Percentiles rank a stretch among this genome's conserved stretches.
Evolutionary conservation across 2,113 vertebrate genomes (phyloP).

Genomic region (Merops nubicus): DNA sequence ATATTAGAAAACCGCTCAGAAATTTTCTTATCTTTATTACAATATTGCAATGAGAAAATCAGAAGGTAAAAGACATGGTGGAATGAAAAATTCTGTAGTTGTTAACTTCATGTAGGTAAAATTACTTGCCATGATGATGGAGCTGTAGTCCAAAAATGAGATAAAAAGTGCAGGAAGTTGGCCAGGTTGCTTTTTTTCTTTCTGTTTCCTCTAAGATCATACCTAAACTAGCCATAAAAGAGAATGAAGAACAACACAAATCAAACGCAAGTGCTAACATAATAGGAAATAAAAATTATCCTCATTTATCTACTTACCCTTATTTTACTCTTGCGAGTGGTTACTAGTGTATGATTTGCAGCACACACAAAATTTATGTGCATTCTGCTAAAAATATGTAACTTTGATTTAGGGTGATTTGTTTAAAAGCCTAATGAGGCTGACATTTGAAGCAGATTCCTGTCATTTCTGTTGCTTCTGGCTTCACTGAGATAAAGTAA

Average conservation of each 20-base stretch:
- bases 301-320: background rate
- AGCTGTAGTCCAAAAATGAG: background rate
- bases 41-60: background rate
- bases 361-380: constrained; percentile 19
- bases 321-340: constrained; percentile 25
- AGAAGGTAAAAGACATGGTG: background rate
- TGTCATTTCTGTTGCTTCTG: constrained; percentile 22
- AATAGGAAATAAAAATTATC: background rate
- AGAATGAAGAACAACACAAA: background rate
- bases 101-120: background rate
- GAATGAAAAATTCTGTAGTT: background rate
- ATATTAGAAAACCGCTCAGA: background rate
- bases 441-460: constrained; percentile 44
- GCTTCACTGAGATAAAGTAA: constrained; percentile 36
- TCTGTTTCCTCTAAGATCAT: background rate
- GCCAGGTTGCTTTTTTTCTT: background rate
- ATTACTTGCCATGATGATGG: background rate
- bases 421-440: constrained; percentile 36
- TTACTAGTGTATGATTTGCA: background rate
- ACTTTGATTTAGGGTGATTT: constrained; percentile 49
- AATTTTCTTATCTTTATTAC: background rate
- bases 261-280: background rate
- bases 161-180: background rate
- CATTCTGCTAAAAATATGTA: constrained; percentile 60
- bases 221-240: background rate